Evolutionary conservation across 2,797 vertebrate genomes (phyloP).

Genomic region (Gambelia wislizenii): DNA sequence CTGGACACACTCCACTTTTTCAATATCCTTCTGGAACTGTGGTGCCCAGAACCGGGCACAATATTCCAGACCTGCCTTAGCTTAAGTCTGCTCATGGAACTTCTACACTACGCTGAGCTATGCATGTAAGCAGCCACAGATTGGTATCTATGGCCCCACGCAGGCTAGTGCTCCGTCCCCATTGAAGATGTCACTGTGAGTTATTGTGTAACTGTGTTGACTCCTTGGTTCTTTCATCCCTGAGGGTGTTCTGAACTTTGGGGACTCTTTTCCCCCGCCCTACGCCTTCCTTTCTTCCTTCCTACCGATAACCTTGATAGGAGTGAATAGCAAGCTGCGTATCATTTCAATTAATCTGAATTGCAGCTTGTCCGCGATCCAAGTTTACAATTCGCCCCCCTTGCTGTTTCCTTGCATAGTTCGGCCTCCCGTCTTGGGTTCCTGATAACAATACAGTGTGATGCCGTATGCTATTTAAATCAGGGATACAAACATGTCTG

Average conservation of each 20-base stretch:
- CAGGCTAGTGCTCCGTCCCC: fast-evolving
- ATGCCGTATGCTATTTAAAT: neutral
- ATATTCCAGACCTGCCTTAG: too few relatives aligned
- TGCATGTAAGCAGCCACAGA: too few relatives aligned
- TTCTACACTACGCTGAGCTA: too few relatives aligned
- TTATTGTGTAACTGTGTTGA: neutral
- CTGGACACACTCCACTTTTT: too few relatives aligned
- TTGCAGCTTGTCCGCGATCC: slow-evolving; percentile 50
- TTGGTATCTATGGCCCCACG: too few relatives aligned
- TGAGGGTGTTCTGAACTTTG: neutral
- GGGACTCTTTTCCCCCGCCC: slow-evolving; percentile 35
- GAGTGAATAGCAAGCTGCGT: slow-evolving; percentile 32
- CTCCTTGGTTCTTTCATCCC: slow-evolving; percentile 5
- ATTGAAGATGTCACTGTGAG: neutral
- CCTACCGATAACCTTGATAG: slow-evolving; percentile 50
- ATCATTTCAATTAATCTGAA: neutral
- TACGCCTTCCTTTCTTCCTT: neutral
- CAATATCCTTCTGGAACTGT: too few relatives aligned
- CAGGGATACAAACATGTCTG: neutral
- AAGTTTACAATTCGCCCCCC: slow-evolving; percentile 38
- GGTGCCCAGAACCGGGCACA: too few relatives aligned
- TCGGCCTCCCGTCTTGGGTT: slow-evolving; percentile 28
- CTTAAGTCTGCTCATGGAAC: too few relatives aligned
- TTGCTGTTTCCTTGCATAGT: slow-evolving; percentile 41
- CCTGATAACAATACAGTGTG: slow-evolving; percentile 55